A percentile compares a stretch with the other conserved stretches of the same genome.
These are phyloP conservation scores for Spinus pinus DNA, from an alignment of 2,797 vertebrate species.

Conservation along the genomic window DNA sequence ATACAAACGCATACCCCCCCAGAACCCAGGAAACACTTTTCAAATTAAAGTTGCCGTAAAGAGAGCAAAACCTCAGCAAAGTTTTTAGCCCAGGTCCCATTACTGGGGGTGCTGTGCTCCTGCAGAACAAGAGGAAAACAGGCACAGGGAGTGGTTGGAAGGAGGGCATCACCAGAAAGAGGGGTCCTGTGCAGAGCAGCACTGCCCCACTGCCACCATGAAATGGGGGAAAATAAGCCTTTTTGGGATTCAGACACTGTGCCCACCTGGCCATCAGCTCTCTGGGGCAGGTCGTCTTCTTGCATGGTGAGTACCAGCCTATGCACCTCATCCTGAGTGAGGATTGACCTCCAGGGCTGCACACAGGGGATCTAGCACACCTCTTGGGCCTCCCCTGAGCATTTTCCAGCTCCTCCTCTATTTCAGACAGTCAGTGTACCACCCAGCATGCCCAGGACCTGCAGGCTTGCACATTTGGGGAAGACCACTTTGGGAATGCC, in stretches of 20 bases:
- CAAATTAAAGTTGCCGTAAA: not conserved
- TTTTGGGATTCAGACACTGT: not conserved
- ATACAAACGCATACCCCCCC: not conserved
- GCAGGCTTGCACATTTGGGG: not conserved
- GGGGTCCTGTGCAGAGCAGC: not conserved
- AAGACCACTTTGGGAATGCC: not conserved
- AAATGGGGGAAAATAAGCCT: not conserved
- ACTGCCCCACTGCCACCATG: accelerated
- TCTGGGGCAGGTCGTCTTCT: not conserved
- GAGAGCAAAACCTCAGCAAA: not conserved
- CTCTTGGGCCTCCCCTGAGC: not conserved
- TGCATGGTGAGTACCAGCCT: not conserved
- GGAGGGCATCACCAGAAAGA: not conserved
- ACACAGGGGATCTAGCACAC: accelerated
- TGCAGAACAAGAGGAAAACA: accelerated
- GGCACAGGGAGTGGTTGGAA: accelerated
- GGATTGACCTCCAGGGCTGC: not conserved
- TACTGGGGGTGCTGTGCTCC: accelerated
- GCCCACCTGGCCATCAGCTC: not conserved
- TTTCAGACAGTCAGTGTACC: not conserved
- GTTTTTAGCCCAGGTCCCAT: not conserved
- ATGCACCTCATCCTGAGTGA: accelerated
- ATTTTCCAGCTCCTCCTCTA: not conserved
- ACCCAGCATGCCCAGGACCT: not conserved
- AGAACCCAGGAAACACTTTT: not conserved